phyloP scores from a whole-genome alignment of 2,888 invertebrate species.

The Erebia epiphron region DNA sequence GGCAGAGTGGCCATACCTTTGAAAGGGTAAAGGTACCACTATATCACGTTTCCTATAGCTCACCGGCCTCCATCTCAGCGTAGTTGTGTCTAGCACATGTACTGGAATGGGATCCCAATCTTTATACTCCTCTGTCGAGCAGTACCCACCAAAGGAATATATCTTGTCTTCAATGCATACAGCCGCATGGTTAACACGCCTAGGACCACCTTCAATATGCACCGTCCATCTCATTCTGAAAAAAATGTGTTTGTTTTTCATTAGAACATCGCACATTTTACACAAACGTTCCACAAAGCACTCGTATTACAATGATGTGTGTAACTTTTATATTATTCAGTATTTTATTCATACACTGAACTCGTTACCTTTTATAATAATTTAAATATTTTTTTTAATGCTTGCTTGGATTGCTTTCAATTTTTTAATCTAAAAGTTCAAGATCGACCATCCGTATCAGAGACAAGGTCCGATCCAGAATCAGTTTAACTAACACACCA shows the following conservation, averaged over 20 bases:
- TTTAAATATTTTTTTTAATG: too few species aligned
- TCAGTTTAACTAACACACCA: too few species aligned
- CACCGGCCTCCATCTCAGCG: slow-evolving; percentile 83
- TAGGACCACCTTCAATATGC: slow-evolving; percentile 94
- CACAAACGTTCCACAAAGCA: background rate
- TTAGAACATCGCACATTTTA: background rate
- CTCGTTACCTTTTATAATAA: too few species aligned
- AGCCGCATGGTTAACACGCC: slow-evolving; percentile 96
- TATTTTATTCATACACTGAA: too few species aligned
- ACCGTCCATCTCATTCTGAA: slow-evolving; percentile 91
- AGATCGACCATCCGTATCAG: too few species aligned
- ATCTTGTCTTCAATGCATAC: slow-evolving; percentile 90
- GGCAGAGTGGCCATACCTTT: slow-evolving; percentile 96
- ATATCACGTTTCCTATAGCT: slow-evolving; percentile 69
- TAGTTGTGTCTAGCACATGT: slow-evolving; percentile 90
- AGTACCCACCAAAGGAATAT: slow-evolving; percentile 96
- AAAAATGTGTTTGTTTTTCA: background rate
- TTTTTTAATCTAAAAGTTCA: too few species aligned
- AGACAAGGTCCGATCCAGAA: too few species aligned
- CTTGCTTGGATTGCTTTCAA: too few species aligned
- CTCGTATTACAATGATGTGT: background rate
- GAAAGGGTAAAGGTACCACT: slow-evolving; percentile 90
- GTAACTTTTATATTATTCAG: too few species aligned
- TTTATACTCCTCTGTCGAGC: slow-evolving; percentile 91
- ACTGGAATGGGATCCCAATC: slow-evolving; percentile 92